Conservation (phyloP, 1,140 invertebrate species). For the Penaeus chinensis region DNA sequence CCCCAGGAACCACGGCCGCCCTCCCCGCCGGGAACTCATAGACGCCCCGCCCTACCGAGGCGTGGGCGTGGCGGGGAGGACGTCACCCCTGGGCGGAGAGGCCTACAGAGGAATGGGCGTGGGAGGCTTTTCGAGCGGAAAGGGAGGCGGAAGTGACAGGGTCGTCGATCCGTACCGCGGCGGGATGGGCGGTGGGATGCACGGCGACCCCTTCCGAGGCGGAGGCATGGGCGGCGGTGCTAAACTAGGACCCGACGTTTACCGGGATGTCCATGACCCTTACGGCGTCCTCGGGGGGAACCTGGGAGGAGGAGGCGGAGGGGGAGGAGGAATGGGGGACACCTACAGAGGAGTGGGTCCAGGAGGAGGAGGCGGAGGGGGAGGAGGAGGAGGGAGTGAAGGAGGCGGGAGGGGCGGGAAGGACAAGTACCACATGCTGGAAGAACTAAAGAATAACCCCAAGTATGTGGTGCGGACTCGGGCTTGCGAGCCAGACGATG, state of each 20-base stretch:
- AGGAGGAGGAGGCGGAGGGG: background rate
- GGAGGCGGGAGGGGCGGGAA: conserved; percentile 22
- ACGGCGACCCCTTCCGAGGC: background rate
- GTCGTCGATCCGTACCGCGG: background rate
- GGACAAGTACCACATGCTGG: conserved; percentile 40
- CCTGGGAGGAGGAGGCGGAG: background rate
- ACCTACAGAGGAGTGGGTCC: background rate
- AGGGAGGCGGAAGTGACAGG: background rate
- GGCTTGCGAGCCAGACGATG: conserved; percentile 36
- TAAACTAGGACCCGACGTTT: background rate
- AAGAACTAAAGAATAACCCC: conserved; percentile 52
- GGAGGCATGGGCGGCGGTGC: conserved; percentile 23
- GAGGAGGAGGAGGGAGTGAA: background rate
- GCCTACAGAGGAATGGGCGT: too few relatives aligned
- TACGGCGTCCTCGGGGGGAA: background rate
- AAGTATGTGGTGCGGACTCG: conserved; percentile 53
- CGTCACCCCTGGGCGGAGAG: too few relatives aligned
- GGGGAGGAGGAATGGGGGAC: background rate
- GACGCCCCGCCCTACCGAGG: too few relatives aligned
- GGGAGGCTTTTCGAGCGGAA: too few relatives aligned
- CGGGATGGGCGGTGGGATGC: background rate
- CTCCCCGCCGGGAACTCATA: too few relatives aligned
- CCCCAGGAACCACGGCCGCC: conserved; percentile 36
- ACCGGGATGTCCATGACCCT: background rate
- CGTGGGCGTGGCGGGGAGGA: too few relatives aligned